These are phyloP conservation scores for Psix sp. DNA, from an alignment of 1,140 invertebrate species.

Conservation along the genomic window DNA sequence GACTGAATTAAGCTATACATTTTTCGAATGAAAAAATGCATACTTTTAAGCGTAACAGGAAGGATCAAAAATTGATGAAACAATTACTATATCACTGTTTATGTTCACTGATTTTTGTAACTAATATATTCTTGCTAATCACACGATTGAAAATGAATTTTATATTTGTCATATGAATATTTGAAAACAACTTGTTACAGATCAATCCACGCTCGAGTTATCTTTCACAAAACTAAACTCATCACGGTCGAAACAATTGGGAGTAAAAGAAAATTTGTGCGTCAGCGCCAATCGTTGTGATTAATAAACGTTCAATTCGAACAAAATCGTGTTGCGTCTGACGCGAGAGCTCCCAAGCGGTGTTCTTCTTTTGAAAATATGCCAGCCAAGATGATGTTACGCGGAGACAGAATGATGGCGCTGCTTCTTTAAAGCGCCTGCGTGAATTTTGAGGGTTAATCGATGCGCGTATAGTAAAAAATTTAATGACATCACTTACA, in stretches of 20 bases:
- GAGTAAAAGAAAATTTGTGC: slow-evolving; percentile 3
- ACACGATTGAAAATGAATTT: too few relatives aligned
- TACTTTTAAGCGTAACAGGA: neutral
- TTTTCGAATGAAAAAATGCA: neutral
- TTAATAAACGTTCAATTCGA: slow-evolving; percentile 9
- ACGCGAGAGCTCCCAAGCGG: too few relatives aligned
- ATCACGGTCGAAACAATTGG: slow-evolving; percentile 6
- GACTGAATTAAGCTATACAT: slow-evolving; percentile 10
- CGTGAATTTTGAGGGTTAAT: slow-evolving; percentile 40
- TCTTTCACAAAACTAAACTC: too few relatives aligned
- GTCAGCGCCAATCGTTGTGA: neutral
- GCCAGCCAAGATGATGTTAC: neutral
- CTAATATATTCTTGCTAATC: too few relatives aligned
- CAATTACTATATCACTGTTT: neutral
- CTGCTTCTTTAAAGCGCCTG: slow-evolving; percentile 16
- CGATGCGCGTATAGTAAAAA: slow-evolving; percentile 39
- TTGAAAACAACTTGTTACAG: too few relatives aligned
- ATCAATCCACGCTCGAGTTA: too few relatives aligned
- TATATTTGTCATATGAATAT: too few relatives aligned
- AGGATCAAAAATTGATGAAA: neutral
- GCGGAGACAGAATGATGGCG: slow-evolving; percentile 12
- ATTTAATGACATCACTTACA: slow-evolving; percentile 45
- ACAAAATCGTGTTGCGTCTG: slow-evolving; percentile 4
- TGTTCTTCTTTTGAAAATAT: slow-evolving; percentile 7
- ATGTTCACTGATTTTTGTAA: too few relatives aligned